Evolutionary conservation across 2,113 vertebrate genomes (phyloP).

Genomic region (Phylloscopus whistleri): DNA sequence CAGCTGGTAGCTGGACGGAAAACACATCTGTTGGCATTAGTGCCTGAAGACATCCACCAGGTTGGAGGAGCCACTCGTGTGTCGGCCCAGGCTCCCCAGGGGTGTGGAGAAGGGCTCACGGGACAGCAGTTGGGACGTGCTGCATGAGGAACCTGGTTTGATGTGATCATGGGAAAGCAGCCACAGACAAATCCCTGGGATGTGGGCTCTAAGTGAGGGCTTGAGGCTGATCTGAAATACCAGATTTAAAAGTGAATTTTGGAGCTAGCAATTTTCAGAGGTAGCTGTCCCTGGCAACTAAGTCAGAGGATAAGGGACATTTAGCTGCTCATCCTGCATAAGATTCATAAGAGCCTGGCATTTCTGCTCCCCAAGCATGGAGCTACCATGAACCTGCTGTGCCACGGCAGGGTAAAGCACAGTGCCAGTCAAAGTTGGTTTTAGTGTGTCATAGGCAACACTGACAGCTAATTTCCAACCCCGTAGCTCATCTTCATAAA

Average conservation of each 20-base stretch:
- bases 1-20: background rate
- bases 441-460: background rate
- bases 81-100: accelerated
- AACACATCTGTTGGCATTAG: background rate
- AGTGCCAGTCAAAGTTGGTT: background rate
- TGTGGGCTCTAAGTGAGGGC: background rate
- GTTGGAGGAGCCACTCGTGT: background rate
- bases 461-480: background rate
- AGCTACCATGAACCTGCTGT: background rate
- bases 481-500: background rate
- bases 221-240: background rate
- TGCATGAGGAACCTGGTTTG: background rate
- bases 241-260: background rate
- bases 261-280: background rate
- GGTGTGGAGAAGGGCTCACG: accelerated
- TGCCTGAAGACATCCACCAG: background rate
- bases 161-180: background rate
- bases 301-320: background rate
- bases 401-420: background rate
- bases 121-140: background rate
- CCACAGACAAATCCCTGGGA: background rate
- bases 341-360: background rate
- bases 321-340: background rate
- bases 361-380: background rate
- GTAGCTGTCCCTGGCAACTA: background rate